These are phyloP conservation scores for Brachionus calyciflorus DNA, from an alignment of 1,140 invertebrate genomes.

Conservation along the genomic window DNA sequence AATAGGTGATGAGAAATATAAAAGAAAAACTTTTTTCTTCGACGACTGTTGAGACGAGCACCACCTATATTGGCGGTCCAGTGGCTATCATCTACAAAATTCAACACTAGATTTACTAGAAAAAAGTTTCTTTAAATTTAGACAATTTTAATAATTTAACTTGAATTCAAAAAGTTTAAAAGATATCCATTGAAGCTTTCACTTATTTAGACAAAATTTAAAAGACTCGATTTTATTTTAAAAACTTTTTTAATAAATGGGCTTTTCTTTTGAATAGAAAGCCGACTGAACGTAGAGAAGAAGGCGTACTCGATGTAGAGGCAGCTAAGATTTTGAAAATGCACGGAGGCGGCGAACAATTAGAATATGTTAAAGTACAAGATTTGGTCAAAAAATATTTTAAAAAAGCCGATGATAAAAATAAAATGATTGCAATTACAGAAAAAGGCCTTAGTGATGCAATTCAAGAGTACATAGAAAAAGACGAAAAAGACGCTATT, in stretches of 20 bases:
- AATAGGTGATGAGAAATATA: too few species aligned
- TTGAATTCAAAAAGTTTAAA: too few species aligned
- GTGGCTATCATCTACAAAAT: too few species aligned
- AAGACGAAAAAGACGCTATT: conserved; percentile 47
- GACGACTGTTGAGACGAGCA: too few species aligned
- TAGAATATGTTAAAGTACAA: conserved; percentile 37
- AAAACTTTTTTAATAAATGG: background rate
- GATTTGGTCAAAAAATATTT: conserved; percentile 44
- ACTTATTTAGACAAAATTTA: background rate
- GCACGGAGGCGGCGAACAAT: conserved; percentile 34
- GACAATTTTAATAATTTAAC: too few species aligned
- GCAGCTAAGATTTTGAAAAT: conserved; percentile 9
- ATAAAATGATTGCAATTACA: conserved; percentile 10
- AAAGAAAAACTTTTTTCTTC: too few species aligned
- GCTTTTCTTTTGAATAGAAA: background rate
- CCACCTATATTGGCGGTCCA: too few species aligned
- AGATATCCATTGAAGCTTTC: too few species aligned
- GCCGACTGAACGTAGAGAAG: background rate
- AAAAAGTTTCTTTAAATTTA: too few species aligned
- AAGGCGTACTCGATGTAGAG: conserved; percentile 13
- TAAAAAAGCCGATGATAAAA: conserved; percentile 40
- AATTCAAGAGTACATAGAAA: conserved; percentile 43
- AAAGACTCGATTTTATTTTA: background rate
- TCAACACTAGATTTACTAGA: too few species aligned
- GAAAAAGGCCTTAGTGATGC: conserved; percentile 36